Evolutionary conservation across 2,888 invertebrate genomes (phyloP).

Genomic region (Thera britannica): DNA sequence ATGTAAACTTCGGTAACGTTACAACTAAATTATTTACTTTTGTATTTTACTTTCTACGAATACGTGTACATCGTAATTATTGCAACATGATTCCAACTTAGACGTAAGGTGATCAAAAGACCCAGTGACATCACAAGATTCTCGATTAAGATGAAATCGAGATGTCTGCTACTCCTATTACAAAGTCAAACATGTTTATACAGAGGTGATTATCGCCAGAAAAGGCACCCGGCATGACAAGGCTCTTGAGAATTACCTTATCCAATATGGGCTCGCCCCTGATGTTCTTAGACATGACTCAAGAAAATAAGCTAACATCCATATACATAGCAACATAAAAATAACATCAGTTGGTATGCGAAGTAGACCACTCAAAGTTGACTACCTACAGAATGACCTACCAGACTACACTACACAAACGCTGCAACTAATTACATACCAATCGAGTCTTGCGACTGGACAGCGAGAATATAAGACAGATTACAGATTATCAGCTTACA

Average conservation of each 20-base stretch:
- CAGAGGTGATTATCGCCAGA: slow-evolving; percentile 33
- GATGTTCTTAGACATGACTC: slow-evolving; percentile 4
- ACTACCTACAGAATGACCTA: not conserved
- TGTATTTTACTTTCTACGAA: not conserved
- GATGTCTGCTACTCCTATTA: not conserved
- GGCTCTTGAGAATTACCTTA: slow-evolving; percentile 31
- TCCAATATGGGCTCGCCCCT: slow-evolving; percentile 18
- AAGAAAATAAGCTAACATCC: slow-evolving; percentile 37
- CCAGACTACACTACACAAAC: slow-evolving; percentile 50
- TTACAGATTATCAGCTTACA: slow-evolving; percentile 48
- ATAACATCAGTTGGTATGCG: too few species aligned
- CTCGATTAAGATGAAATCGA: not conserved
- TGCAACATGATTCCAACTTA: not conserved
- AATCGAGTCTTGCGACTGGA: slow-evolving; percentile 50
- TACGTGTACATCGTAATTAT: not conserved
- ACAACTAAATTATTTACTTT: too few species aligned
- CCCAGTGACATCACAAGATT: too few species aligned
- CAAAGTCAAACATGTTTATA: slow-evolving; percentile 24
- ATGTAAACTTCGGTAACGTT: too few species aligned
- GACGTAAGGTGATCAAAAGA: too few species aligned
- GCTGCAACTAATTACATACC: slow-evolving; percentile 60
- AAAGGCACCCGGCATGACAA: slow-evolving; percentile 38
- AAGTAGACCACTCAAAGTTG: too few species aligned
- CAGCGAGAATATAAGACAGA: slow-evolving; percentile 56
- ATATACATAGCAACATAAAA: too few species aligned